phyloP scores from a whole-genome alignment of 2,113 vertebrate species.

The Leptobrachium ailaonicum region DNA sequence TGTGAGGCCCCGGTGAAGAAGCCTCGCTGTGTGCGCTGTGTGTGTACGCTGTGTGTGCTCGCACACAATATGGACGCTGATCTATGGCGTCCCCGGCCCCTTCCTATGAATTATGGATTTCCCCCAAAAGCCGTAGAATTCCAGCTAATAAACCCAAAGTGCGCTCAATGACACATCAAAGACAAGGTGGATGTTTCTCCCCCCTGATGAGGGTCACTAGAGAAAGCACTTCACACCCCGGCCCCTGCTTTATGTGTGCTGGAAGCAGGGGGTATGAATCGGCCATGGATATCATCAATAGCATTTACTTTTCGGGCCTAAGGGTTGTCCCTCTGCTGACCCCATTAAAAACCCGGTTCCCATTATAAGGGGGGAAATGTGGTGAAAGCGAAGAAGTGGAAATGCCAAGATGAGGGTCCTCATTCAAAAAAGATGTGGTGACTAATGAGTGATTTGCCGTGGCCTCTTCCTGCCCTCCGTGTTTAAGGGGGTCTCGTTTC shows the following conservation, averaged over 20 bases:
- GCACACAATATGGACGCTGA: slow-evolving; percentile 16
- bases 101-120: slow-evolving; percentile 9
- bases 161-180: slow-evolving; percentile 33
- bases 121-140: slow-evolving; percentile 11
- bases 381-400: slow-evolving; percentile 6
- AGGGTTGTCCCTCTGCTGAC: slow-evolving; percentile 24
- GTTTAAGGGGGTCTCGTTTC: neutral
- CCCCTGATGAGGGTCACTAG: slow-evolving; percentile 25
- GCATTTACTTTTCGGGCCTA: neutral
- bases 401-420: slow-evolving; percentile 4
- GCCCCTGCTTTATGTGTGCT: slow-evolving; percentile 23
- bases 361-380: slow-evolving; percentile 5
- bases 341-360: slow-evolving; percentile 29
- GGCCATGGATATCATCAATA: neutral
- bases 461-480: slow-evolving; percentile 22
- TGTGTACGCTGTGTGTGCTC: neutral
- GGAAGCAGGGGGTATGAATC: neutral
- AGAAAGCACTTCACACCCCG: slow-evolving; percentile 25
- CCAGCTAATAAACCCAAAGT: slow-evolving; percentile 38
- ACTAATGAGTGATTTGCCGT: neutral
- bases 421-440: slow-evolving; percentile 7
- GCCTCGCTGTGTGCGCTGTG: neutral
- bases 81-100: slow-evolving; percentile 3
- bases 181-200: slow-evolving; percentile 18
- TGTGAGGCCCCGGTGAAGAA: neutral